Percentiles rank a stretch among this genome's conserved stretches.
Conservation (phyloP, 2,113 vertebrate genomes). For the Rhea americana region DNA sequence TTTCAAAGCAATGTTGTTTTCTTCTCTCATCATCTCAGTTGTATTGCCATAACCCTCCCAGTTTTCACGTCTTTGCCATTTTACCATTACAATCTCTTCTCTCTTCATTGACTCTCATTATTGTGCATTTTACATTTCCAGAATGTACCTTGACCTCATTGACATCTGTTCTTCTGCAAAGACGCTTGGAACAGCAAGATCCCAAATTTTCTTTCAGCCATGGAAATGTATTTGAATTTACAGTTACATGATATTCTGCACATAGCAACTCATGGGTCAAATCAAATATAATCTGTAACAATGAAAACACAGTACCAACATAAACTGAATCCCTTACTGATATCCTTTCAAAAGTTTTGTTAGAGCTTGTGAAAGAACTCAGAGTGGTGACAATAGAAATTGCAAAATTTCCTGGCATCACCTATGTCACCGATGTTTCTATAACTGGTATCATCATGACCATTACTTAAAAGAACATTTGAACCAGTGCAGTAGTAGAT, state of each 20-base stretch:
- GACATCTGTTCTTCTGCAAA: slow-evolving; percentile 21
- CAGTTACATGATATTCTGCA: slow-evolving; percentile 17
- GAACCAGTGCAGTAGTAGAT: neutral
- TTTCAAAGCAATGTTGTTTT: neutral
- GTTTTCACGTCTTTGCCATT: neutral
- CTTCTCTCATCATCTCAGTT: neutral
- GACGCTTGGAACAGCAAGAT: neutral
- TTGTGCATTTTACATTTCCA: neutral
- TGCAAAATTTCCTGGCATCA: neutral
- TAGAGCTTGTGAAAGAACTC: neutral
- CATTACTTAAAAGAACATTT: neutral
- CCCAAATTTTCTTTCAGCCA: neutral
- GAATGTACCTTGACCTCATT: slow-evolving; percentile 65
- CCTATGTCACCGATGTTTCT: neutral
- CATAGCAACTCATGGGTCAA: slow-evolving; percentile 64
- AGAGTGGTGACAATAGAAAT: neutral
- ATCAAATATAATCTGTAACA: slow-evolving; percentile 70
- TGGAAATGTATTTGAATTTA: neutral
- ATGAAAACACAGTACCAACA: neutral
- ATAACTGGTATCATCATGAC: neutral
- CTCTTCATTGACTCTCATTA: neutral
- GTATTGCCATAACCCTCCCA: neutral
- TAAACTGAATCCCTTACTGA: neutral
- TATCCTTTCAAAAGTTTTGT: neutral
- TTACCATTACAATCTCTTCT: neutral